phyloP scores from a whole-genome alignment of 2,113 vertebrate species.

The Ariopsis seemanni region DNA sequence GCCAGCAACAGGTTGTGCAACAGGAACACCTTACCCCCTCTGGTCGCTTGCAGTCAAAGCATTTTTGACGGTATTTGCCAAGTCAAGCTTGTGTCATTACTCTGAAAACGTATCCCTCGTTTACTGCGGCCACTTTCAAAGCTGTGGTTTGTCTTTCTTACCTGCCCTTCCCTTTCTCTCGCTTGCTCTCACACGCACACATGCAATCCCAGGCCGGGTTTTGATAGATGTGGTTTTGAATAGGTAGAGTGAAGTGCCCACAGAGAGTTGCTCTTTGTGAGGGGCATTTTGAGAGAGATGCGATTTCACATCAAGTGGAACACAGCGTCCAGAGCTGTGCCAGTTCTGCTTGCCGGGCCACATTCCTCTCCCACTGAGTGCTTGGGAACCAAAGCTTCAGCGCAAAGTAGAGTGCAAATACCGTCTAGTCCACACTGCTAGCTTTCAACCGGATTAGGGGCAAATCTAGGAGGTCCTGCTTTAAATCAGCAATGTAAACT shows the following conservation, averaged over 20 bases:
- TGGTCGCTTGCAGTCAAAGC: slow-evolving; percentile 42
- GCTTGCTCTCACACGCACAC: slow-evolving; percentile 25
- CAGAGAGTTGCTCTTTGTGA: slow-evolving; percentile 52
- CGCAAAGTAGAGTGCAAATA: slow-evolving; percentile 32
- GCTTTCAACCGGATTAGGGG: slow-evolving; percentile 1
- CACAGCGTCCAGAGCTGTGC: slow-evolving; percentile 24
- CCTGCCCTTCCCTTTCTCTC: slow-evolving; percentile 24
- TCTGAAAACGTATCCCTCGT: slow-evolving; percentile 49
- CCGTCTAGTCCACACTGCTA: background rate
- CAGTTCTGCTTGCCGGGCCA: slow-evolving; percentile 45
- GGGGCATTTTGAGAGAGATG: slow-evolving; percentile 47
- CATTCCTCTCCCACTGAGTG: slow-evolving; percentile 51
- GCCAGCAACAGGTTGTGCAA: slow-evolving; percentile 7
- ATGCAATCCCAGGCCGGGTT: slow-evolving; percentile 39
- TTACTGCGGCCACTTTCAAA: slow-evolving; percentile 44
- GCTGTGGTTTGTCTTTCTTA: slow-evolving; percentile 35
- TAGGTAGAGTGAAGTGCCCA: slow-evolving; percentile 39
- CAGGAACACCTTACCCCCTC: slow-evolving; percentile 45
- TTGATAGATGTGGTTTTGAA: slow-evolving; percentile 52
- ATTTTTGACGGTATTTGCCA: slow-evolving; percentile 30
- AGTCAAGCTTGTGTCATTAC: slow-evolving; percentile 46
- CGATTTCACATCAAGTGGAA: slow-evolving; percentile 49
- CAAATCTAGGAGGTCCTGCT: background rate
- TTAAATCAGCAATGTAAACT: background rate
- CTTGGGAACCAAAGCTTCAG: slow-evolving; percentile 47